These are phyloP conservation scores for Drosophila sp. DNA, from an alignment of 1,140 invertebrate species.

Conservation along the genomic window DNA sequence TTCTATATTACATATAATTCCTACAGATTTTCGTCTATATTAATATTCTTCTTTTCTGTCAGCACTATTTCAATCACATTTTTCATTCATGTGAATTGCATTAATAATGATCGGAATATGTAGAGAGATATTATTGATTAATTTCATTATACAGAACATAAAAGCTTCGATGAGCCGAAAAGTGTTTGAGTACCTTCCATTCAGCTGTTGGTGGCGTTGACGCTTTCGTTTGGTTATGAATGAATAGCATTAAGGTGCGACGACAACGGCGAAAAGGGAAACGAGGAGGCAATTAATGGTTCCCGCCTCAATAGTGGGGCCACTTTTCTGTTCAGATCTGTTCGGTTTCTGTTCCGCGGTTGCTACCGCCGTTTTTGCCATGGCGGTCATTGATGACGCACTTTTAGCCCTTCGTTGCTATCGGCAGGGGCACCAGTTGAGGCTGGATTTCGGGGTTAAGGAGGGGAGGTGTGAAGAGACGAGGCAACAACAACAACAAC, in stretches of 20 bases:
- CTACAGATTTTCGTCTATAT: too few relatives aligned
- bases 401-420: slow-evolving; percentile 80
- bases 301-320: slow-evolving; percentile 19
- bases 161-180: neutral
- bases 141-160: slow-evolving; percentile 3
- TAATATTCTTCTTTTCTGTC: too few relatives aligned
- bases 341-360: slow-evolving; percentile 51
- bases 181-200: neutral
- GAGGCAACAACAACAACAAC: slow-evolving; percentile 3
- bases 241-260: slow-evolving; percentile 39
- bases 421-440: slow-evolving; percentile 46
- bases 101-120: neutral
- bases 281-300: slow-evolving; percentile 63
- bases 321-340: slow-evolving; percentile 18
- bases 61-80: neutral
- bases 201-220: slow-evolving; percentile 26
- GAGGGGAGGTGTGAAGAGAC: slow-evolving; percentile 23
- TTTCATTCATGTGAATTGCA: slow-evolving; percentile 5
- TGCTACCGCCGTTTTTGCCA: slow-evolving; percentile 45
- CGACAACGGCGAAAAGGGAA: slow-evolving; percentile 3
- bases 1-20: too few relatives aligned
- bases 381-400: slow-evolving; percentile 82
- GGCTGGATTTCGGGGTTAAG: slow-evolving; percentile 1
- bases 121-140: neutral
- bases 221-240: slow-evolving; percentile 64